Conservation (phyloP, 2,888 invertebrate species). For the Hartigia nigra region DNA sequence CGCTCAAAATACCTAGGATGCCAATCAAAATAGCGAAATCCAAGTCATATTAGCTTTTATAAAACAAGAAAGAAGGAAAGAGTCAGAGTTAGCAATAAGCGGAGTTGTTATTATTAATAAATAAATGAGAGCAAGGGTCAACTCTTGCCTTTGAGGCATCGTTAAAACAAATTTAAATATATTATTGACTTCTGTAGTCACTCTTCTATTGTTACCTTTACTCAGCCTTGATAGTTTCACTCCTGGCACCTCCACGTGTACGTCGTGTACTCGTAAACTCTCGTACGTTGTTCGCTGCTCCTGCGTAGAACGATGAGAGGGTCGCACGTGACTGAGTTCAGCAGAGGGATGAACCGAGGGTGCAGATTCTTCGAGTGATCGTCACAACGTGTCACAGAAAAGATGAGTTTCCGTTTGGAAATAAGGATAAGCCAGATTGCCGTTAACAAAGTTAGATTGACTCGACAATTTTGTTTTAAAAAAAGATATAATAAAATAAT, state of each 20-base stretch:
- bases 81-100: background rate
- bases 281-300: background rate
- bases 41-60: background rate
- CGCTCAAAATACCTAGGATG: background rate
- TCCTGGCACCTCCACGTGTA: background rate
- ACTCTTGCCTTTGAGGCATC: background rate
- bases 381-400: background rate
- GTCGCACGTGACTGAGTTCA: background rate
- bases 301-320: background rate
- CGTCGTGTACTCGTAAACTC: background rate
- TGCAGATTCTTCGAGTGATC: background rate
- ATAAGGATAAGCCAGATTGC: background rate
- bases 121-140: background rate
- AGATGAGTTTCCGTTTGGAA: background rate
- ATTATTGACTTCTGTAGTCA: background rate
- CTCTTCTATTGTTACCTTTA: background rate
- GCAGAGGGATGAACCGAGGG: background rate
- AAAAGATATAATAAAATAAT: background rate
- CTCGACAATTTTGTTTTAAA: background rate
- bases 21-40: background rate
- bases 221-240: background rate
- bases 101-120: background rate
- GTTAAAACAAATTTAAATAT: background rate
- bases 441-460: background rate
- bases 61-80: background rate